These are phyloP conservation scores for Drosophila sucinea DNA, from an alignment of 1,140 invertebrate species.

Conservation along the genomic window DNA sequence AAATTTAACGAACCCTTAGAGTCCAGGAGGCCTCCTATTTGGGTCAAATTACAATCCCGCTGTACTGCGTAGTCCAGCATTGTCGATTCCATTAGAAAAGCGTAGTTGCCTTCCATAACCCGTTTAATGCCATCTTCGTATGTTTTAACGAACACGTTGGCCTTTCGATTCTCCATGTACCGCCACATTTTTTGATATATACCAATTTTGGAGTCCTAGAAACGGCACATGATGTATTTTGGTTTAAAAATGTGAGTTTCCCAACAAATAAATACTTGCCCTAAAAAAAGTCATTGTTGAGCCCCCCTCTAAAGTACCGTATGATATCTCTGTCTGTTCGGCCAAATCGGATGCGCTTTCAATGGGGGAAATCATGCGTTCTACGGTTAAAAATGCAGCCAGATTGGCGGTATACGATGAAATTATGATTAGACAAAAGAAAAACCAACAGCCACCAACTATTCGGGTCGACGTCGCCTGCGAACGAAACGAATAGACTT, in stretches of 20 bases:
- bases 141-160: slow-evolving; percentile 92
- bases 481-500: background rate
- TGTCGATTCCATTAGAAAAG: slow-evolving; percentile 99
- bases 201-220: slow-evolving; percentile 96
- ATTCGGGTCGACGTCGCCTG: slow-evolving; percentile 23
- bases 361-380: slow-evolving; percentile 98
- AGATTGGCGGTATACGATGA: slow-evolving; percentile 99
- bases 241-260: no score
- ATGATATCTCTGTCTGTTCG: slow-evolving; percentile 96
- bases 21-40: slow-evolving; percentile 93
- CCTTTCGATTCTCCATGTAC: slow-evolving; percentile 93
- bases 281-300: slow-evolving; percentile 99
- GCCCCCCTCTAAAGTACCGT: slow-evolving; percentile 95
- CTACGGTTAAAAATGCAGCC: slow-evolving; percentile 97
- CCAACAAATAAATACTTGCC: slow-evolving; percentile 84
- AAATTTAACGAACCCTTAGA: slow-evolving; percentile 83
- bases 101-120: slow-evolving; percentile 95
- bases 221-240: background rate
- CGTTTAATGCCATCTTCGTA: slow-evolving; percentile 95
- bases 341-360: slow-evolving; percentile 97
- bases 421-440: slow-evolving; percentile 99
- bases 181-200: slow-evolving; percentile 99
- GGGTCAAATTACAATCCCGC: slow-evolving; percentile 98
- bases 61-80: slow-evolving; percentile 98
- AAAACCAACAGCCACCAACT: slow-evolving; percentile 21